phyloP scores from a whole-genome alignment of 1,140 invertebrate genomes.

The Euglossa dilemma region DNA sequence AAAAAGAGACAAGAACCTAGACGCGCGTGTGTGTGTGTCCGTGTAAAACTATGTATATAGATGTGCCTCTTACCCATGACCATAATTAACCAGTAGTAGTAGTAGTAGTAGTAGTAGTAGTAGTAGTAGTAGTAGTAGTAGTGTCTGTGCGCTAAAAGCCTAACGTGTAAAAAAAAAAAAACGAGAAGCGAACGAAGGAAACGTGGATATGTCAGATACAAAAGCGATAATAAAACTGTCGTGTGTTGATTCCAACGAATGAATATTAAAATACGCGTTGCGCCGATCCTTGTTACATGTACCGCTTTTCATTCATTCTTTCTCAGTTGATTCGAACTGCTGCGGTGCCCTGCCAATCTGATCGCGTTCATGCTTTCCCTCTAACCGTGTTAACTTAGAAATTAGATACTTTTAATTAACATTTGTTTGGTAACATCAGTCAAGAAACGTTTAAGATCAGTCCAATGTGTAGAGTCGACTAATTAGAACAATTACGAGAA shows the following conservation, averaged over 20 bases:
- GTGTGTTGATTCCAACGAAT: neutral
- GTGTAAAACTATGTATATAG: constrained; percentile 35
- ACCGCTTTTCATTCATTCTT: constrained; percentile 23
- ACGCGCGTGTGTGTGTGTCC: constrained; percentile 35
- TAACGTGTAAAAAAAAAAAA: constrained; percentile 61
- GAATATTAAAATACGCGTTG: constrained; percentile 15
- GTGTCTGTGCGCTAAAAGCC: constrained; percentile 53
- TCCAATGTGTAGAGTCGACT: constrained; percentile 79
- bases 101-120: constrained; percentile 32
- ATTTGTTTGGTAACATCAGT: constrained; percentile 83
- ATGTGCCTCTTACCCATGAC: constrained; percentile 46
- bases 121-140: constrained; percentile 43
- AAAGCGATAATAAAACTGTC: constrained; percentile 5
- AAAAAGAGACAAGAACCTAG: constrained; percentile 19
- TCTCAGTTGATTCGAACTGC: constrained; percentile 50
- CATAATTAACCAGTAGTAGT: constrained; percentile 48
- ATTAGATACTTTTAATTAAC: constrained; percentile 80
- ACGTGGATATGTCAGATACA: constrained; percentile 27
- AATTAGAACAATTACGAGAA: constrained; percentile 74
- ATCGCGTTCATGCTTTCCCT: constrained; percentile 61
- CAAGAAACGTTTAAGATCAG: constrained; percentile 80
- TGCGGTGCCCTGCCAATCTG: constrained; percentile 70
- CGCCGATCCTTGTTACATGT: constrained; percentile 26
- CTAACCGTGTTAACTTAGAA: constrained; percentile 77
- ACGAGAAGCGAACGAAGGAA: constrained; percentile 71